Evolutionary conservation across 2,113 vertebrate species (phyloP).

Genomic region (Mesitornis unicolor): DNA sequence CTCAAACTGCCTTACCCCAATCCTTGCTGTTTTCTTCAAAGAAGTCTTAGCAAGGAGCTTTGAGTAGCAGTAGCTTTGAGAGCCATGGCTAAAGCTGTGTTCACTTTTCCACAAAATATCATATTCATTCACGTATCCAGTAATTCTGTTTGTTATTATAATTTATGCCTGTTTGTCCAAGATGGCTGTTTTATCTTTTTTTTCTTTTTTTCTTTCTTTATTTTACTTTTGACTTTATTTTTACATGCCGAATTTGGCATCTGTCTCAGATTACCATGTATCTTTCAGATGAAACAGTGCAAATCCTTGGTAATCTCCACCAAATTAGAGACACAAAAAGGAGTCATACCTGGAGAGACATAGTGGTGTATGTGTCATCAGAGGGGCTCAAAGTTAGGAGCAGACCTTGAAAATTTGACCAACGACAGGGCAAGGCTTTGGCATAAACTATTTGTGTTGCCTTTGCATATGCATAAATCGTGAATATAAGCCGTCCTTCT

Average conservation of each 20-base stretch:
- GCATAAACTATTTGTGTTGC: neutral
- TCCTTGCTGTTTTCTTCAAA: slow-evolving; percentile 8
- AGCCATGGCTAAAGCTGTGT: neutral
- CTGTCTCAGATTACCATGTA: neutral
- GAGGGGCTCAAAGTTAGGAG: neutral
- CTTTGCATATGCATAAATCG: neutral
- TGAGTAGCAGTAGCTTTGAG: neutral
- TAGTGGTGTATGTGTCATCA: too few relatives aligned
- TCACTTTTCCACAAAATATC: neutral
- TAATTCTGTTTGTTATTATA: neutral
- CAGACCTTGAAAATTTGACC: neutral
- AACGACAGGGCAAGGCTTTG: neutral
- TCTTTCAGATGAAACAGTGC: neutral
- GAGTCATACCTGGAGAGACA: neutral
- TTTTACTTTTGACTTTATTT: neutral
- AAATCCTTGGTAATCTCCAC: neutral
- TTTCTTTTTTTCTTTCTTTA: neutral
- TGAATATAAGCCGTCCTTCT: accelerated
- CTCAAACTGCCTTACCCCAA: neutral
- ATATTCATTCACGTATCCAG: neutral
- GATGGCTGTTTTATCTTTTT: neutral
- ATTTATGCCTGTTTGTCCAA: neutral
- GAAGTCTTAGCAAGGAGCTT: neutral
- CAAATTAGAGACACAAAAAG: accelerated
- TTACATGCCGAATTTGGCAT: neutral